phyloP scores from a whole-genome alignment of 2,888 invertebrate genomes.

The Conistra vaccinii region DNA sequence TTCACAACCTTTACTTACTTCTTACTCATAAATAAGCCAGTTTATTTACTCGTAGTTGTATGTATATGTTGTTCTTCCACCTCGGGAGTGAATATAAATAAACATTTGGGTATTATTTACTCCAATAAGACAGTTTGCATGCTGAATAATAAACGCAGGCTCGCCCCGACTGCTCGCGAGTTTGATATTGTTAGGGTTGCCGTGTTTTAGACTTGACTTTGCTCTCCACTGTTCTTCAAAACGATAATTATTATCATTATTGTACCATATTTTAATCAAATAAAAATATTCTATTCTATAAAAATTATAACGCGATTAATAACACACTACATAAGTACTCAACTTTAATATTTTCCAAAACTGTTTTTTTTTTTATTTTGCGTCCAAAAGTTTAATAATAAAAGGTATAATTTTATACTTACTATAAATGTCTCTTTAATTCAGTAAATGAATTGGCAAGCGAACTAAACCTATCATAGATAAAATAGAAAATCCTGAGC shows the following conservation, averaged over 20 bases:
- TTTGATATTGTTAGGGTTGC: slow-evolving; percentile 54
- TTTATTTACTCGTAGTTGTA: slow-evolving; percentile 9
- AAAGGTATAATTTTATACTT: not conserved
- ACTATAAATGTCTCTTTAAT: not conserved
- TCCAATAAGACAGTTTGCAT: slow-evolving; percentile 66
- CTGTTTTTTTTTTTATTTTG: not conserved
- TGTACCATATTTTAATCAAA: no score
- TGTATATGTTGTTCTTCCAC: slow-evolving; percentile 23
- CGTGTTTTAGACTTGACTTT: not conserved
- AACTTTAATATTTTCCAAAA: not conserved
- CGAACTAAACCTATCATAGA: no score
- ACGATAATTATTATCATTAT: no score
- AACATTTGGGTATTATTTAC: slow-evolving; percentile 61
- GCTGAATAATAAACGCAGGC: slow-evolving; percentile 64
- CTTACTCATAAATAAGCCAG: slow-evolving; percentile 20
- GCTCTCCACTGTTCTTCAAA: no score
- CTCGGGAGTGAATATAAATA: slow-evolving; percentile 45
- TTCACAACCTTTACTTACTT: not conserved
- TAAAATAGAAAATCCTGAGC: not conserved
- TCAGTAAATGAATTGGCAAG: not conserved
- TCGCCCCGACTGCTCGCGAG: slow-evolving; percentile 45
- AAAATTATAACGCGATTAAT: not conserved
- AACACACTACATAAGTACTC: not conserved
- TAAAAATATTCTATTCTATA: no score
- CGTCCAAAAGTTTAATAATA: not conserved